Evolutionary conservation across 1,140 invertebrate genomes (phyloP).

Genomic region (Habropoda laboriosa): DNA sequence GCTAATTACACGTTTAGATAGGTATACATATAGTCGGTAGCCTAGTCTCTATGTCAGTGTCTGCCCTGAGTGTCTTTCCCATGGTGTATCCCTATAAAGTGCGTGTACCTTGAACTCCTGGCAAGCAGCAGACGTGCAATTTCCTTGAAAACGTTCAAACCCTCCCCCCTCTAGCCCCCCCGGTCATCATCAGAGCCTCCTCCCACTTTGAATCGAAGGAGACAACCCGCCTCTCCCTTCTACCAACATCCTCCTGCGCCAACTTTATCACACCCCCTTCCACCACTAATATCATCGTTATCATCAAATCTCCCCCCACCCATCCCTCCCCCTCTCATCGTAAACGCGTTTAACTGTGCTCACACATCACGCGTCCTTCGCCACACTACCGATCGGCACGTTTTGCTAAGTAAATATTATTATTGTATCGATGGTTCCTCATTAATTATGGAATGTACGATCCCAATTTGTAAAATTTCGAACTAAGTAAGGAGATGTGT

Average conservation of each 20-base stretch:
- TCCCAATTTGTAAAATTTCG: constrained; percentile 76
- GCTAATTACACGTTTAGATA: constrained; percentile 70
- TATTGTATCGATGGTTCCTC: constrained; percentile 80
- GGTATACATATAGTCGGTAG: constrained; percentile 78
- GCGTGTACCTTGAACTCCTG: constrained; percentile 65
- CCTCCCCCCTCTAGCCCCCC: background rate
- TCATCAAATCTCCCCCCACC: constrained; percentile 11
- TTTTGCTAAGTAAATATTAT: constrained; percentile 77
- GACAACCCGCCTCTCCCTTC: constrained; percentile 47
- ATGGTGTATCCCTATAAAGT: constrained; percentile 69
- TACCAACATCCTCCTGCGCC: constrained; percentile 48
- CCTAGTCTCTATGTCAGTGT: constrained; percentile 79
- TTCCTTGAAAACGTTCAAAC: constrained; percentile 37
- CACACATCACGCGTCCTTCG: constrained; percentile 73
- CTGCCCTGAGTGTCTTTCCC: constrained; percentile 80
- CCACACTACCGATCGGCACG: constrained; percentile 76
- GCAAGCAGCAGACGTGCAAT: constrained; percentile 62
- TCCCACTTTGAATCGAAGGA: background rate
- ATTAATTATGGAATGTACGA: constrained; percentile 76
- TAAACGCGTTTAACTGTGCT: constrained; percentile 72
- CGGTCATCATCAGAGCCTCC: constrained; percentile 2
- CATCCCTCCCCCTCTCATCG: constrained; percentile 9
- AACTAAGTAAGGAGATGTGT: constrained; percentile 72
- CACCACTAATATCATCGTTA: constrained; percentile 43
- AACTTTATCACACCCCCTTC: constrained; percentile 51